Conservation (phyloP, 37 sponge, comb jelly and placozoan genomes). For the Ianthella basta region DNA sequence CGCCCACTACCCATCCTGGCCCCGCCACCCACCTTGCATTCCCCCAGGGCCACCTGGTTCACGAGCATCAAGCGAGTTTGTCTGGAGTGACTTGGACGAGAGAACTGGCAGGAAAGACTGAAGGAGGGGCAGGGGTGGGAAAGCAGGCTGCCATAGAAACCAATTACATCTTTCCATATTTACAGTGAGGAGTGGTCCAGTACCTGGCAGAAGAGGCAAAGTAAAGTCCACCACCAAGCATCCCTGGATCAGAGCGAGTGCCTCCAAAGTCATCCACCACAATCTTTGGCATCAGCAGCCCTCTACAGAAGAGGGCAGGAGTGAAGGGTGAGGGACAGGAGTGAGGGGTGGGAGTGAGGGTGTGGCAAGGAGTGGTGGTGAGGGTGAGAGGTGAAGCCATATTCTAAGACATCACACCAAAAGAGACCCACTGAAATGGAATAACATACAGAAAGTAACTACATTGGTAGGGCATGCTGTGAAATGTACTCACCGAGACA, state of each 20-base stretch:
- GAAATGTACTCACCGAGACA: constrained; percentile 65
- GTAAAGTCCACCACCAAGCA: constrained; percentile 94
- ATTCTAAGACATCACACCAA: no score
- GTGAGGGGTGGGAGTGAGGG: background rate
- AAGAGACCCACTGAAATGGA: no score
- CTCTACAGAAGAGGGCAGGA: constrained; percentile 60
- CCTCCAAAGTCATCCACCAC: constrained; percentile 95
- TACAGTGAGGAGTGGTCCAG: background rate
- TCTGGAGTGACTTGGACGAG: constrained; percentile 52
- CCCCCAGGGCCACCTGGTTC: constrained; percentile 89
- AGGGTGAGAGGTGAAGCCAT: no score
- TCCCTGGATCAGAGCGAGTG: constrained; percentile 87
- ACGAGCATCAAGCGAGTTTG: constrained; percentile 83
- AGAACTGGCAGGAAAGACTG: constrained; percentile 80
- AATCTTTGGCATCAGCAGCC: constrained; percentile 92
- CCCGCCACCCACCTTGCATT: constrained; percentile 67
- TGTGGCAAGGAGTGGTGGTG: background rate
- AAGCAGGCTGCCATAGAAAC: no score
- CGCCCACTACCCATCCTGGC: no score
- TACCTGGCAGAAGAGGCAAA: constrained; percentile 92
- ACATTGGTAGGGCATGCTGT: no score
- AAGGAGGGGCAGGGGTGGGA: background rate
- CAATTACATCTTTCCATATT: background rate
- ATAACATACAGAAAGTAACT: no score
- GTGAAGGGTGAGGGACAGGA: background rate